Percentiles rank a stretch among this genome's conserved stretches.
phyloP scores from a whole-genome alignment of 1,140 invertebrate genomes.

The Argopecten irradians region DNA sequence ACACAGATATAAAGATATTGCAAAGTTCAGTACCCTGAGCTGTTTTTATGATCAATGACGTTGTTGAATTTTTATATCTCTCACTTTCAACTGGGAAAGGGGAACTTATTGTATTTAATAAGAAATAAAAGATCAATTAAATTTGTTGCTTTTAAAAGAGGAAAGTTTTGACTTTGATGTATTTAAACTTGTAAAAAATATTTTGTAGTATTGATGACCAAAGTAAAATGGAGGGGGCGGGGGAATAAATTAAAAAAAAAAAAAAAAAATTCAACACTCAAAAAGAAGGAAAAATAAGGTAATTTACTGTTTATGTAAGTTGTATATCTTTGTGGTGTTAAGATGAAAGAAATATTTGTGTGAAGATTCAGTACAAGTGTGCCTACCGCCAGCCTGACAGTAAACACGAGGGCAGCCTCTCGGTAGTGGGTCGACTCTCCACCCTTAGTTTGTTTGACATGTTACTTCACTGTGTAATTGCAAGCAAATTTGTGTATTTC shows the following conservation, averaged over 20 bases:
- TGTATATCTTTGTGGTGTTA: not conserved
- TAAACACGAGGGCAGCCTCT: not conserved
- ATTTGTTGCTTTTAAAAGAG: too few relatives aligned
- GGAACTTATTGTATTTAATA: not conserved
- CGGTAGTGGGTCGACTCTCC: not conserved
- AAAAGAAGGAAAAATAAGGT: not conserved
- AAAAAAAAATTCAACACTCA: too few relatives aligned
- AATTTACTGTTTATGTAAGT: not conserved
- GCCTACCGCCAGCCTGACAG: not conserved
- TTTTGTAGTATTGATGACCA: not conserved
- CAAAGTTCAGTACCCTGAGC: not conserved
- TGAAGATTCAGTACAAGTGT: not conserved
- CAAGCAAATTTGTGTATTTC: not conserved
- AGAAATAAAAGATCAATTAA: not conserved
- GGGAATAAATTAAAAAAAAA: too few relatives aligned
- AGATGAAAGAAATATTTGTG: slow-evolving; percentile 18
- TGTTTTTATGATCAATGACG: not conserved
- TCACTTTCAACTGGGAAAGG: not conserved
- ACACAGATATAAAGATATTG: not conserved
- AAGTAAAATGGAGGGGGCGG: too few relatives aligned
- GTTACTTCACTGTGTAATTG: not conserved
- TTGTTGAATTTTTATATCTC: not conserved
- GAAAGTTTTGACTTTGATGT: too few relatives aligned
- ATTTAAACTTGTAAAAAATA: not conserved
- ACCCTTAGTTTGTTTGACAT: slow-evolving; percentile 4